Conservation (phyloP, 2,888 invertebrate genomes). For the Pheosia gnoma region DNA sequence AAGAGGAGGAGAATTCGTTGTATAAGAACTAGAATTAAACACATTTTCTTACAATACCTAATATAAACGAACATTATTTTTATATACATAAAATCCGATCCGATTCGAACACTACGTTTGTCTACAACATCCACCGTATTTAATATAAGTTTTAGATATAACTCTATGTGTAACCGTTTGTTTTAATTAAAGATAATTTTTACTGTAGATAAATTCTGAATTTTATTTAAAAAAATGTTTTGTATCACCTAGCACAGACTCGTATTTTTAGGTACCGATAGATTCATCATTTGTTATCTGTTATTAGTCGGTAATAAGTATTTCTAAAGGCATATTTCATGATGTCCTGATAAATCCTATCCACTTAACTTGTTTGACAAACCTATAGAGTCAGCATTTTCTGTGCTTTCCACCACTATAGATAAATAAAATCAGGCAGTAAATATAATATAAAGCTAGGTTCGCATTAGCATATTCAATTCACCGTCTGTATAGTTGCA, state of each 20-base stretch:
- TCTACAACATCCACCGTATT: constrained; percentile 41
- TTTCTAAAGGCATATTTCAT: too few species aligned
- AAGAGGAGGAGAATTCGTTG: constrained; percentile 85
- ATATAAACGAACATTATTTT: constrained; percentile 23
- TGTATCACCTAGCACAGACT: neutral
- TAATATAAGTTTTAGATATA: constrained; percentile 28
- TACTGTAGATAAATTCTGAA: neutral
- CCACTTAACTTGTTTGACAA: too few species aligned
- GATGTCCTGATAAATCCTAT: too few species aligned
- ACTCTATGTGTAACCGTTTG: constrained; percentile 33
- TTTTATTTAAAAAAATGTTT: neutral
- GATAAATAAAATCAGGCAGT: too few species aligned
- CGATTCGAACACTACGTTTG: constrained; percentile 17
- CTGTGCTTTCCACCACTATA: too few species aligned
- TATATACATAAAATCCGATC: constrained; percentile 22
- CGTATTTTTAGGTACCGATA: too few species aligned
- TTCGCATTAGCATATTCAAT: constrained; percentile 2
- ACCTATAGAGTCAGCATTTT: too few species aligned
- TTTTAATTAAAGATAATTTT: constrained; percentile 25
- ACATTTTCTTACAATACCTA: constrained; percentile 3
- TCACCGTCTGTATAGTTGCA: constrained; percentile 11
- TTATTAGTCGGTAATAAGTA: too few species aligned
- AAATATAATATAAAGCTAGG: neutral
- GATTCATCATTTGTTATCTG: too few species aligned
- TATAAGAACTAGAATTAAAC: constrained; percentile 55